These are phyloP conservation scores for Morus bassanus DNA, from an alignment of 2,797 vertebrate species.

Conservation along the genomic window DNA sequence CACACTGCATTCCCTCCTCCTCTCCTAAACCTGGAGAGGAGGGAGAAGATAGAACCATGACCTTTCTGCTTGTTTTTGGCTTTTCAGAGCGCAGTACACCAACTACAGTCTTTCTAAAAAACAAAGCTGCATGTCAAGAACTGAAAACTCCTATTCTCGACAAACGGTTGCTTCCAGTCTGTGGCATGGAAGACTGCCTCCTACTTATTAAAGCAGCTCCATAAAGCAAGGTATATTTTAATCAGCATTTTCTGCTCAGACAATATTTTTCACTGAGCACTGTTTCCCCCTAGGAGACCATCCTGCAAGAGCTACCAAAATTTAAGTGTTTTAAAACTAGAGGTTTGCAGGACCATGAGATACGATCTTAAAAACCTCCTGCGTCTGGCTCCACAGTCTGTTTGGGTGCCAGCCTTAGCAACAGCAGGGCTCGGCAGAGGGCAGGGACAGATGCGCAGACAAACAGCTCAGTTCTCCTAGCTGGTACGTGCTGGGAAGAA, in stretches of 20 bases:
- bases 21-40: not conserved
- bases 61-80: not conserved
- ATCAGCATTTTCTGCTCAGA: not conserved
- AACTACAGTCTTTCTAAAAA: not conserved
- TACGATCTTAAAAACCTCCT: not conserved
- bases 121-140: not conserved
- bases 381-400: not conserved
- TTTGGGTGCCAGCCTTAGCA: conserved; percentile 13
- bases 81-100: not conserved
- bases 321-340: not conserved
- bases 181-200: not conserved
- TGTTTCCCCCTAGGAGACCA: not conserved
- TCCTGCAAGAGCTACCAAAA: not conserved
- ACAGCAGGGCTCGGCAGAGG: not conserved
- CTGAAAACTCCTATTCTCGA: not conserved
- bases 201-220: not conserved
- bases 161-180: not conserved
- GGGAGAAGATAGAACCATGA: not conserved
- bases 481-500: not conserved
- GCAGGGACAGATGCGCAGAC: not conserved
- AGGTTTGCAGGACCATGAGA: not conserved
- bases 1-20: not conserved
- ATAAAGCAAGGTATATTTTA: not conserved
- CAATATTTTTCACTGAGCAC: not conserved
- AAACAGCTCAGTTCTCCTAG: not conserved